Conservation (phyloP, 2,888 invertebrate species). For the Ctenicera cuprea region DNA sequence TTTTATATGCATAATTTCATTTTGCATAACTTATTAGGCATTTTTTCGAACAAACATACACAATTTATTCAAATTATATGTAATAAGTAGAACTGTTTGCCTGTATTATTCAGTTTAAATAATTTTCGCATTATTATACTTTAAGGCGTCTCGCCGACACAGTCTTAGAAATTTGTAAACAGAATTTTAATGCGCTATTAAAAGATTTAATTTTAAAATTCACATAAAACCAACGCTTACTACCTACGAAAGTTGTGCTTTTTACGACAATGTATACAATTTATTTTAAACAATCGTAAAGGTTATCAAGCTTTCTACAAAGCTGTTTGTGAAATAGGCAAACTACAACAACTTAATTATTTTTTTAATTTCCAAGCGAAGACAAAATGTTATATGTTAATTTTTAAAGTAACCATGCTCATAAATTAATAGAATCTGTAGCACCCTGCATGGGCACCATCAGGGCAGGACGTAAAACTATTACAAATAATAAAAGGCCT, state of each 20-base stretch:
- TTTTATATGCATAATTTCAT: conserved; percentile 52
- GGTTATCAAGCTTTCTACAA: too few relatives aligned
- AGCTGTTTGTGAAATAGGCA: background rate
- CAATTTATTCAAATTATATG: conserved; percentile 52
- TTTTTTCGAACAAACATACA: conserved; percentile 47
- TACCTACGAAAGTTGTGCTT: conserved; percentile 11
- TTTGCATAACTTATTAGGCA: conserved; percentile 39
- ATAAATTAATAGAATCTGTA: conserved; percentile 48
- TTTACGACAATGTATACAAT: conserved; percentile 12
- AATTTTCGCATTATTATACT: conserved; percentile 16
- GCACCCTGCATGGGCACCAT: conserved; percentile 36
- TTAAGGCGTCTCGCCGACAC: conserved; percentile 8
- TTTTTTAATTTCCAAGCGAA: conserved; percentile 26
- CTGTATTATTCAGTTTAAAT: conserved; percentile 11
- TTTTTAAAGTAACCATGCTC: conserved; percentile 21
- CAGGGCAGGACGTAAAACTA: conserved; percentile 43
- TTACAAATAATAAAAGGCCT: conserved; percentile 53
- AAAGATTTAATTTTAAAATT: conserved; percentile 24
- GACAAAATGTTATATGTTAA: conserved; percentile 39
- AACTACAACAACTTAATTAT: conserved; percentile 16
- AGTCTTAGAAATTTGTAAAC: background rate
- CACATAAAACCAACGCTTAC: conserved; percentile 25
- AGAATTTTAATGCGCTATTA: conserved; percentile 18
- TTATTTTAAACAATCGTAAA: conserved; percentile 26
- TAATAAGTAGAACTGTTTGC: conserved; percentile 23